These are phyloP conservation scores for Sylvietta virens DNA, from an alignment of 2,113 vertebrate genomes.

Conservation along the genomic window DNA sequence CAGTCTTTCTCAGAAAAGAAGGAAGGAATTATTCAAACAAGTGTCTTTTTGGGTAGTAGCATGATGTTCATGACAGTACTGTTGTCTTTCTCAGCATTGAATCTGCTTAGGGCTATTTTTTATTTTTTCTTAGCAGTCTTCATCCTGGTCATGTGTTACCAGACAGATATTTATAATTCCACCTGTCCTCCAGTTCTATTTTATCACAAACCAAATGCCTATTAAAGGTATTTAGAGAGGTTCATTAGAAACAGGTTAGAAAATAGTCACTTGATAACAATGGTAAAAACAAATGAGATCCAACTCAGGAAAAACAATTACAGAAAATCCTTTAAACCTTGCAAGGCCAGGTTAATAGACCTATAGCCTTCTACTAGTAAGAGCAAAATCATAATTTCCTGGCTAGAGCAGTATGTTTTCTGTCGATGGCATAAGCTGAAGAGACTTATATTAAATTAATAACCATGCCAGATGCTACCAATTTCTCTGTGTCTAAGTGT, in stretches of 20 bases:
- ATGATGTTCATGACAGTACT: not conserved
- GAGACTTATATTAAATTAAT: slow-evolving; percentile 1
- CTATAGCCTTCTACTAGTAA: not conserved
- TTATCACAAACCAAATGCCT: not conserved
- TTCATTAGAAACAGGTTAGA: not conserved
- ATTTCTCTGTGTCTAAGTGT: not conserved
- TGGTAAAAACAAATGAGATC: not conserved
- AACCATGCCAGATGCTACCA: not conserved
- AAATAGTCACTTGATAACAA: not conserved
- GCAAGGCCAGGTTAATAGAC: not conserved
- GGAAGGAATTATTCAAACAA: not conserved
- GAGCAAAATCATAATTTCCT: not conserved
- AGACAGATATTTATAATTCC: not conserved
- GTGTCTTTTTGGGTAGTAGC: not conserved
- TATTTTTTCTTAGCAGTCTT: not conserved
- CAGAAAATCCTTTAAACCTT: not conserved
- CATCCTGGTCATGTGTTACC: not conserved
- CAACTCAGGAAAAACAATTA: not conserved
- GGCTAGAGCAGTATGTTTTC: not conserved
- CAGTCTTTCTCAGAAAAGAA: not conserved
- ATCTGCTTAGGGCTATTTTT: not conserved
- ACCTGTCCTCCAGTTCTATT: not conserved
- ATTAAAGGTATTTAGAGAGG: not conserved
- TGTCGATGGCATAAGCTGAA: not conserved
- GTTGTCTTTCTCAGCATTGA: not conserved